phyloP scores from a whole-genome alignment of 2,888 invertebrate species.

The Dastarcus helophoroides region DNA sequence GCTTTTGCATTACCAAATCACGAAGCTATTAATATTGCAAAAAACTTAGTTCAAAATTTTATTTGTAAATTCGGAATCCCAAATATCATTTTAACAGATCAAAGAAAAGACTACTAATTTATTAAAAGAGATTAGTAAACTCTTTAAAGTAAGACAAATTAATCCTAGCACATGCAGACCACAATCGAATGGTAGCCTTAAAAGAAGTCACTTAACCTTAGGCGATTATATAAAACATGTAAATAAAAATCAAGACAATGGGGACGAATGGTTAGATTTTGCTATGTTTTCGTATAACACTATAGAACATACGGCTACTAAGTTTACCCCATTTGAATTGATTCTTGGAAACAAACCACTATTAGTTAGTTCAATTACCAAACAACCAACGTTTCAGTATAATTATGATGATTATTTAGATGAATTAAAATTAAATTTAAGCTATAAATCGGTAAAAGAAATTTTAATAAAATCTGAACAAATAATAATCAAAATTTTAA shows the following conservation, averaged over 20 bases:
- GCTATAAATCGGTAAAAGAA: constrained; percentile 15
- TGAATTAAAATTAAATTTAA: constrained; percentile 18
- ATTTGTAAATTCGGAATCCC: constrained; percentile 18
- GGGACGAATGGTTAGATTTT: constrained; percentile 25
- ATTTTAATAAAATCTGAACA: constrained; percentile 12
- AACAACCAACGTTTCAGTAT: constrained; percentile 22
- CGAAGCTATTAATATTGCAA: constrained; percentile 20
- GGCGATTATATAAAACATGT: constrained; percentile 27
- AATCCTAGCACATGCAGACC: constrained; percentile 22
- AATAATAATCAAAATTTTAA: constrained; percentile 7
- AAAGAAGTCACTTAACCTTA: constrained; percentile 25
- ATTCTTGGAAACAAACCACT: constrained; percentile 22
- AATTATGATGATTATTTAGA: constrained; percentile 19
- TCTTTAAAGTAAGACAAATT: constrained; percentile 23
- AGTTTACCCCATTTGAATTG: constrained; percentile 25
- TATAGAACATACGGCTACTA: constrained; percentile 25
- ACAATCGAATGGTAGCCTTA: constrained; percentile 22
- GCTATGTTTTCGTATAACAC: too few species aligned
- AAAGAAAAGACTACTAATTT: constrained; percentile 15
- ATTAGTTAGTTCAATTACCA: constrained; percentile 18
- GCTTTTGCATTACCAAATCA: constrained; percentile 18
- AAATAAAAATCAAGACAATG: constrained; percentile 23
- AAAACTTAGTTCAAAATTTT: constrained; percentile 16
- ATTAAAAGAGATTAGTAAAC: constrained; percentile 16
- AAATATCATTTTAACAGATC: constrained; percentile 13